Evolutionary conservation across 2,888 invertebrate genomes (phyloP), one percentile per base, ranked within the genome.

Genomic region (Pantelozetes paolii): DNA sequence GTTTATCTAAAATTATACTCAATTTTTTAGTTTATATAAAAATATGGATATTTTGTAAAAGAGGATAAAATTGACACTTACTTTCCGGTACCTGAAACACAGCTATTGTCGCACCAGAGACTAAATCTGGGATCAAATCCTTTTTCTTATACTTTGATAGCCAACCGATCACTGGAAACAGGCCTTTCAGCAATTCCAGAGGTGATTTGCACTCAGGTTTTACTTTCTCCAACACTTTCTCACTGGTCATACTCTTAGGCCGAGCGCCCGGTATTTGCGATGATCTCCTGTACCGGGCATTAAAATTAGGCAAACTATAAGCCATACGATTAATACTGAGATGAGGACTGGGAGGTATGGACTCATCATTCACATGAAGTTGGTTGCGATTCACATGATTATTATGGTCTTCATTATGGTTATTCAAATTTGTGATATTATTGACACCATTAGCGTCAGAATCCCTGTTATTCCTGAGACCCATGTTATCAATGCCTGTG

Each of bases 161-260:
- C 82, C 82, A 82, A 5, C 76, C 76, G 15, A 81, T 62, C 23
- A 82, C 79, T 2, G 82, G 82, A 69, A 82, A 73, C 20, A 75
- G 73, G 13, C 28, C 62, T 50, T 71, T 75, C n/a, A 76, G n/a
- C 2, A 71, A 6, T 23, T 48, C 32, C n/a, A 71, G 32, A 1
- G 71, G 71, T 54, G 71, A 64, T 64, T 36, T 36, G 36, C 64
- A 64, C 9, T 64, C 32, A 8, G 64, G 64, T n/a, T 32, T 30
- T 13, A 64, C 64, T n/a, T 64, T 64, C 20, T 64, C 64, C 64
- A 64, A 36, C 8, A 64, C 32, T 20, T 36, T 30, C 26, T 64
- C 64, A 36, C 64, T 64, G 32, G 64, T 71, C 54, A 54, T 50
- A 50, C 48, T 45, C 23, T 48, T 71, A 13, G 36, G 45, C 28